phyloP scores from a whole-genome alignment of 2,888 invertebrate genomes.

The Cephus pygmeus region DNA sequence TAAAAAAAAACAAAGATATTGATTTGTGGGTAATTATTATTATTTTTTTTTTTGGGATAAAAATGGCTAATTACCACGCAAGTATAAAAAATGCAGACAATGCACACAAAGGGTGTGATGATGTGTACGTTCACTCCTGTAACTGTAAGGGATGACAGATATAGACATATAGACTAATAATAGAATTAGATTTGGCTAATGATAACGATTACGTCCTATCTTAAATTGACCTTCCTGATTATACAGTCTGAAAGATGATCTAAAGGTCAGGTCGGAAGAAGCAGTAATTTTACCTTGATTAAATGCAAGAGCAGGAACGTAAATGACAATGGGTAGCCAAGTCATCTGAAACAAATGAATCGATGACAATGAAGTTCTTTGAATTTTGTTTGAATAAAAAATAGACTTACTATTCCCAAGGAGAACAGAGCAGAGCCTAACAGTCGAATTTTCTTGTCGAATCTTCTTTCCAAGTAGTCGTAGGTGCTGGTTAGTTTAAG shows the following conservation, averaged over 20 bases:
- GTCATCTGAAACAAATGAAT: slow-evolving; percentile 71
- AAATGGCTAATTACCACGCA: slow-evolving; percentile 75
- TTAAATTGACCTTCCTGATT: not conserved
- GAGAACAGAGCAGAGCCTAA: slow-evolving; percentile 79
- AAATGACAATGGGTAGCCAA: slow-evolving; percentile 83
- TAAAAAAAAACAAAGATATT: not conserved
- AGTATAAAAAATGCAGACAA: slow-evolving; percentile 88
- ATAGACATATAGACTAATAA: not conserved
- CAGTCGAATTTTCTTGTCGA: slow-evolving; percentile 75
- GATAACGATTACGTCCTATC: not conserved
- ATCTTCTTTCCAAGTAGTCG: slow-evolving; percentile 81
- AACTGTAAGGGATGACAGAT: slow-evolving; percentile 69
- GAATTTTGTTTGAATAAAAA: too few species aligned
- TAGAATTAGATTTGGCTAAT: not conserved
- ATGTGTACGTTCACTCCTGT: slow-evolving; percentile 86
- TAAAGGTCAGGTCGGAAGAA: not conserved
- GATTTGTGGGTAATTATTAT: slow-evolving; percentile 5
- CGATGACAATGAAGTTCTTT: not conserved
- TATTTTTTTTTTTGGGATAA: not conserved
- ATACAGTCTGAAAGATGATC: not conserved
- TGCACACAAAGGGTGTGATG: slow-evolving; percentile 84
- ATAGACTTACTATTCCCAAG: slow-evolving; percentile 74
- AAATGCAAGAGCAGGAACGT: slow-evolving; percentile 82
- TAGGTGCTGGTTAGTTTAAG: slow-evolving; percentile 82
- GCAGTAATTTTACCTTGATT: slow-evolving; percentile 75